These are phyloP conservation scores for Hoplodrina blanda DNA, from an alignment of 2,888 invertebrate genomes.

Conservation along the genomic window DNA sequence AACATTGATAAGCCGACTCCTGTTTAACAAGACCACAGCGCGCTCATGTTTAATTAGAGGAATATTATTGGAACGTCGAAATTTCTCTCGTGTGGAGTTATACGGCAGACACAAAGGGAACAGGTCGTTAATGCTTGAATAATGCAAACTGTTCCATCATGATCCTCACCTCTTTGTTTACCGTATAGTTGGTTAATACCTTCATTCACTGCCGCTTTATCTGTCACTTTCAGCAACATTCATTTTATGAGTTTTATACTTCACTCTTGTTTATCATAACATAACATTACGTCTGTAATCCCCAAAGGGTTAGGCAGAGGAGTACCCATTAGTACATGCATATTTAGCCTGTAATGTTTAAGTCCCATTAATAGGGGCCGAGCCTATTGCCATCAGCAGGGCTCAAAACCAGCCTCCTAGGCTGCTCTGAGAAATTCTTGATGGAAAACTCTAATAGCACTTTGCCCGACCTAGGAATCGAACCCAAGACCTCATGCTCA, in stretches of 20 bases:
- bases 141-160: conserved; percentile 64
- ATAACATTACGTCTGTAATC: too few species aligned
- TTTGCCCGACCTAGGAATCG: too few species aligned
- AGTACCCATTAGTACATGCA: too few species aligned
- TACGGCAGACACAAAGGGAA: conserved; percentile 37
- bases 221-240: conserved; percentile 17
- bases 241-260: background rate
- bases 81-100: conserved; percentile 22
- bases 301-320: too few species aligned
- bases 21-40: conserved; percentile 6
- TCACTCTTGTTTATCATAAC: background rate
- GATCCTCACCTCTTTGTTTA: conserved; percentile 49
- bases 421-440: too few species aligned
- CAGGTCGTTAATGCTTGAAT: conserved; percentile 64
- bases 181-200: conserved; percentile 43
- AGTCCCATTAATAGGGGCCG: too few species aligned
- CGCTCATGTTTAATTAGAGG: conserved; percentile 37
- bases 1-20: conserved; percentile 18
- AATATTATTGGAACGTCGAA: conserved; percentile 28
- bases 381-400: too few species aligned
- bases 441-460: too few species aligned
- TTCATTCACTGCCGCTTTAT: conserved; percentile 23
- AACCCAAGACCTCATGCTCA: too few species aligned
- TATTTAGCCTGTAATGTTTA: too few species aligned
- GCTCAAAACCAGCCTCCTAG: too few species aligned